These are phyloP conservation scores for Epinotia bilunana DNA, from an alignment of 2,888 invertebrate species.

Conservation along the genomic window DNA sequence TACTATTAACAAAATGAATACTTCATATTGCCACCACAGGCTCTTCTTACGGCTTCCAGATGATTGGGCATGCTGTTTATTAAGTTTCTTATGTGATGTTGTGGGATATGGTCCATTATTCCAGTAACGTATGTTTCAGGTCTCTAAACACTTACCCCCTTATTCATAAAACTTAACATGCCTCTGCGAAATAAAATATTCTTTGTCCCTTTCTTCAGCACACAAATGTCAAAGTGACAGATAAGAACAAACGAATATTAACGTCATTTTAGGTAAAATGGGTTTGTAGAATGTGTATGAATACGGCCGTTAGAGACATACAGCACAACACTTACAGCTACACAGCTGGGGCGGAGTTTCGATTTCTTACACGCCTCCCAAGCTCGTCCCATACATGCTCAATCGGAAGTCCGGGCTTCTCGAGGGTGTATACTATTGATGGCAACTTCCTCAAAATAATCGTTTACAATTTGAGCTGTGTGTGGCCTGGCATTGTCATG, in stretches of 20 bases:
- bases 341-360: not conserved
- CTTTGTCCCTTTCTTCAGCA: no score
- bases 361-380: not conserved
- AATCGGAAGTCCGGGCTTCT: conserved; percentile 10
- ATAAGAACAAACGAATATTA: no score
- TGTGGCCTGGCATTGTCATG: not conserved
- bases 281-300: no score
- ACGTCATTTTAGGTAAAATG: no score
- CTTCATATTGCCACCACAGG: not conserved
- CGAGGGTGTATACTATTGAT: not conserved
- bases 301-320: no score
- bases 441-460: no score
- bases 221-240: no score
- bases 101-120: conserved; percentile 6
- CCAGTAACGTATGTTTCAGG: conserved; percentile 1
- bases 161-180: no score
- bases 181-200: no score
- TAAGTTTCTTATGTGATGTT: not conserved
- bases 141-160: not conserved
- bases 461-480: no score
- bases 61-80: not conserved
- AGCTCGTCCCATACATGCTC: conserved; percentile 13
- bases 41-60: not conserved
- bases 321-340: no score
- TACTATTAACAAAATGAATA: not conserved